phyloP scores from a whole-genome alignment of 2,888 invertebrate genomes.

The Rhogogaster chlorosoma region DNA sequence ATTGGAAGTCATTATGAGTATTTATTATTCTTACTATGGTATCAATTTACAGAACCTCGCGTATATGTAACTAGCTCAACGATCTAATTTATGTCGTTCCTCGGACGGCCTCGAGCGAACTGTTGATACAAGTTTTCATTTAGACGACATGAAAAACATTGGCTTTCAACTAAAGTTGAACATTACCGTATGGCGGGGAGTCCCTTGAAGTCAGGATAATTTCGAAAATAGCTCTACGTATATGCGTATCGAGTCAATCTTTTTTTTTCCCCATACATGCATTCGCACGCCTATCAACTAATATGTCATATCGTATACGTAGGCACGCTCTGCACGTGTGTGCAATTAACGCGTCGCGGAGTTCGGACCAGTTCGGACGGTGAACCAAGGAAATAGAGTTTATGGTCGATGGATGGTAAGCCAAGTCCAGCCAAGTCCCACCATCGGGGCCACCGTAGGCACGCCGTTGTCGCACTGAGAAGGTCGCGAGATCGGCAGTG shows the following conservation, averaged over 20 bases:
- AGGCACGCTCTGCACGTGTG: background rate
- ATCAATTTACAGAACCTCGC: background rate
- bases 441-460: slow-evolving; percentile 5
- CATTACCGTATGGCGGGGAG: background rate
- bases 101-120: background rate
- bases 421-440: slow-evolving; percentile 39
- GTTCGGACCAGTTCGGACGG: slow-evolving; percentile 8
- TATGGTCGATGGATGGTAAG: slow-evolving; percentile 41
- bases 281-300: background rate
- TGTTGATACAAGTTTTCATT: background rate
- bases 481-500: slow-evolving; percentile 40
- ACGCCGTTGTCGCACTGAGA: slow-evolving; percentile 32
- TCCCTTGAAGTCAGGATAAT: background rate
- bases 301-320: background rate
- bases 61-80: background rate
- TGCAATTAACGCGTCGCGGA: background rate
- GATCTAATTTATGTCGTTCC: background rate
- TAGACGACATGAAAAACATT: background rate
- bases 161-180: background rate
- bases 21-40: background rate
- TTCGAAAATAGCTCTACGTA: background rate
- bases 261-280: too few relatives aligned
- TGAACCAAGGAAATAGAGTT: slow-evolving; percentile 34
- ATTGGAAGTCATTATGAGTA: background rate
- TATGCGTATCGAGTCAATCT: background rate